phyloP scores from a whole-genome alignment of 2,113 vertebrate species.

The Chionodraco myersi region DNA sequence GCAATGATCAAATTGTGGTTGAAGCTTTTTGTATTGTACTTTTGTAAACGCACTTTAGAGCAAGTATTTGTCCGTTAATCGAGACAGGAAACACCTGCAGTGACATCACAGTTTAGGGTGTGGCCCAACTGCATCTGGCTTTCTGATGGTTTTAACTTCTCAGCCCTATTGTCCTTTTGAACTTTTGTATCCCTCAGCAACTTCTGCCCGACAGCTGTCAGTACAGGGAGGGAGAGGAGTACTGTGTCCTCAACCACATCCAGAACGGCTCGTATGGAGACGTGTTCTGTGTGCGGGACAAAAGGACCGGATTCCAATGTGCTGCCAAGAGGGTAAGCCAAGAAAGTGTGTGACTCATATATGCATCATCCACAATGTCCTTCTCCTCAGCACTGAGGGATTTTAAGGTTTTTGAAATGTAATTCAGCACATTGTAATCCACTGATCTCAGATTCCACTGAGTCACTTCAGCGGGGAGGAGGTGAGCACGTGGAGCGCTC shows the following conservation, averaged over 20 bases:
- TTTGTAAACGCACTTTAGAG: too few species aligned
- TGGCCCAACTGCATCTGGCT: not conserved
- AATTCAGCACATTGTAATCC: not conserved
- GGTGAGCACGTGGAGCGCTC: slow-evolving; percentile 87
- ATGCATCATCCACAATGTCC: slow-evolving; percentile 6
- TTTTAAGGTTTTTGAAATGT: not conserved
- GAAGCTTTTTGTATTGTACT: too few species aligned
- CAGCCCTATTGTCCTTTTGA: not conserved
- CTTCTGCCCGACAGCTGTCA: slow-evolving; percentile 84
- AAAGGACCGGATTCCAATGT: slow-evolving; percentile 89
- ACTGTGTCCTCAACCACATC: slow-evolving; percentile 85
- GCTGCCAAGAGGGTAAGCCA: slow-evolving; percentile 92
- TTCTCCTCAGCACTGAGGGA: not conserved
- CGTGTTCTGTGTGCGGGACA: slow-evolving; percentile 91
- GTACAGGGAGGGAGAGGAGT: slow-evolving; percentile 92
- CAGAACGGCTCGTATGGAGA: slow-evolving; percentile 95
- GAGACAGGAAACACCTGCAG: not conserved
- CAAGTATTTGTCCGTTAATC: too few species aligned
- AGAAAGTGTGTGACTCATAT: slow-evolving; percentile 14
- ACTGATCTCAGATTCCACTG: slow-evolving; percentile 85
- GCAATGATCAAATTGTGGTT: too few species aligned
- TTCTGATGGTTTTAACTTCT: not conserved
- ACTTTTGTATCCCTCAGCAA: slow-evolving; percentile 47
- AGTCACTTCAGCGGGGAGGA: slow-evolving; percentile 90
- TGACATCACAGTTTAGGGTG: not conserved